Evolutionary conservation across 2,888 invertebrate species (phyloP), one percentile per base, ranked within the genome.

Genomic region (Rhimphoctona megacephalus): DNA sequence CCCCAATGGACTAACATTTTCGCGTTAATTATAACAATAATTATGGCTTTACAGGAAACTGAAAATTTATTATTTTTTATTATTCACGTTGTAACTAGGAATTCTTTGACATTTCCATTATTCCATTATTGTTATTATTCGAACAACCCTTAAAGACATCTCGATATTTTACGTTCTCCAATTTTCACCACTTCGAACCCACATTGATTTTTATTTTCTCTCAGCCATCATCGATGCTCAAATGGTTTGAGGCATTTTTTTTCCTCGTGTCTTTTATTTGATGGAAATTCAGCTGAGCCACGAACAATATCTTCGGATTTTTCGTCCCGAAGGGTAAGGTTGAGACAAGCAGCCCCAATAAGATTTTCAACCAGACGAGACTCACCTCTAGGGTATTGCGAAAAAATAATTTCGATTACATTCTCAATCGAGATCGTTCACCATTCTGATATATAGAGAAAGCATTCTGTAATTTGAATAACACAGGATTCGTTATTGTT

Each of bases 1-100:
- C 83, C 84, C 72, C 84, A 30, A 80, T 70, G 80, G 84, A 74
- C 49, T 79, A 57, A 69, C 74, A 61, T 74, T 74, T 84, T 61
- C 74, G 8, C 25, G n/a, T 69, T 74, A 79, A 74, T 83, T 79
- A 61, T 7, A 33, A 79, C 61, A 17, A 69, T 69, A 74, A 83
- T 83, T 77, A 64, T 30, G 33, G n/a, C 69, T 77, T 33, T 11
- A 66, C 57, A 46, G 57, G 17, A 2, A 5, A 7, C 67, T 43
- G 43, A 22, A n/a, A 72, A 57, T 11, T 54, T 52, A 6, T 22
- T 52, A n/a, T 73, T 52, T 73, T 57, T 61, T 46, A 36, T 67
- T 57, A 25, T 25, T 36, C 14, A 36, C 25, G 17, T 46, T n/a
- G 14, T 14, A 49, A 43, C 9, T 33, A 14, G 6, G 1, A 39